Evolutionary conservation across 2,113 vertebrate species (phyloP), one percentile per base, ranked within the genome.

Genomic region (Cryptomyrus ogoouensis): DNA sequence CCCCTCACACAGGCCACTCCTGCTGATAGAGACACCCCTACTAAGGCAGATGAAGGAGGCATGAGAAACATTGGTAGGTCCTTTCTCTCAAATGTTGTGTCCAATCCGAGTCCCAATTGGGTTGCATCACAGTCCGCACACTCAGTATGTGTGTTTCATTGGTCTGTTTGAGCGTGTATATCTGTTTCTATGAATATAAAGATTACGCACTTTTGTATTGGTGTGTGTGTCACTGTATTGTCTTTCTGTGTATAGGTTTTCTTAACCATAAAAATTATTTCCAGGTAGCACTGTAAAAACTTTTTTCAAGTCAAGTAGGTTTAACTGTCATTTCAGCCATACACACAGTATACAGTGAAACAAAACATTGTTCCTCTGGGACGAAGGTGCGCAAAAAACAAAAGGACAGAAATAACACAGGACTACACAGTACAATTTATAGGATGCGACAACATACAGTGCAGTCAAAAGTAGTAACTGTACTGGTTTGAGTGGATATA

Each of bases 1-100:
- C 96, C 96, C 95, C 95, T 97, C 96, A 96, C 97, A 94, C 98
- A 99, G 98, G 97, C 96, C 96, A 95, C 96, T 93, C 96, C 96
- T 96, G 94, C 95, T 95, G 95, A 94, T 96, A 97, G 88, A 96
- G 96, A 96, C 96, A 96, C 94, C 91, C 95, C 95, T 95, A 95
- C 94, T 97, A 96, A 96, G 95, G 97, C 95, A 91, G 95, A 95
- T 92, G 96, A 96, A 94, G 97, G 97, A 96, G 95, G 96, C 95
- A 93, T 95, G 96, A 91, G 50, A 89, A 95, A 95, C 95, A 95
- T 96, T 96, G 97, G 98, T 99, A 98, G 96, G 98, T 97, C 93
- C 89, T 92, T 94, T 91, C 89, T 94, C 90, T 90, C 88, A 56
- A 91, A 47, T 58, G 91, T 56, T 74, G 58, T 87, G 74, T 92